Base-by-base conservation (phyloP, 2,113 vertebrate species). In the Reinhardtius hippoglossoides region DNA sequence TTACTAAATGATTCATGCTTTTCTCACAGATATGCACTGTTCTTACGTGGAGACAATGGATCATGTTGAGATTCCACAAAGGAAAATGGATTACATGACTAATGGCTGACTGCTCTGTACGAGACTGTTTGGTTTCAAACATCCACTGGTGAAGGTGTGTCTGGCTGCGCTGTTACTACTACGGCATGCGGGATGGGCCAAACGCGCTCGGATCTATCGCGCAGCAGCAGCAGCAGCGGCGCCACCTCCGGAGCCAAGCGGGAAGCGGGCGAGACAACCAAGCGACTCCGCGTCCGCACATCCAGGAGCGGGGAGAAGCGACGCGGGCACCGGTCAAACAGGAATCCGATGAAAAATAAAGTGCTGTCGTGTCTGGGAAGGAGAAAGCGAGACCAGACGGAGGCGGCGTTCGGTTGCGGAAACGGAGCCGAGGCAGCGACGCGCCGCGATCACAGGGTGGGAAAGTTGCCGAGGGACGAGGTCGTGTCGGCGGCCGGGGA, bases 101-200 rank as follows among this genome's bases (percentile, higher is more conserved):
- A 82, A 87, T 76, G 72, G 2, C 5, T 78, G 26, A 68, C 57
- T 65, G 26, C 3, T 4, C 81, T 48, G 60, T 37, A 14, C 1
- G 14, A 31, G 31, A 46, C 15, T 6, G 16, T 23, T 35, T 55
- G 57, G 8, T 69, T 57, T 67, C 31, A 57, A 9, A 69, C 74
- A 60, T 56, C 52, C 64, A 9, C 59, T 56, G 40, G 6, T 26
- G 82, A 92, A 83, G 89, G 91, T 86, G 92, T 91, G 89, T 86
- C 83, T 48, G 77, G 62, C 7, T 37, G 24, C 55, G 44, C 21
- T 57, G 27, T 64, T 80, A 75, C 83, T 84, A 86, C 79, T 94
- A 94, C 93, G 93, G 93, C 61, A 75, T 71, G 86, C 86, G 67
- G 74, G 73, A 94, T 94, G 94, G 95, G 93, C 70, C 95, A 95